Base-by-base conservation (phyloP, 2,797 vertebrate species). In the Cottoperca gobio region DNA sequence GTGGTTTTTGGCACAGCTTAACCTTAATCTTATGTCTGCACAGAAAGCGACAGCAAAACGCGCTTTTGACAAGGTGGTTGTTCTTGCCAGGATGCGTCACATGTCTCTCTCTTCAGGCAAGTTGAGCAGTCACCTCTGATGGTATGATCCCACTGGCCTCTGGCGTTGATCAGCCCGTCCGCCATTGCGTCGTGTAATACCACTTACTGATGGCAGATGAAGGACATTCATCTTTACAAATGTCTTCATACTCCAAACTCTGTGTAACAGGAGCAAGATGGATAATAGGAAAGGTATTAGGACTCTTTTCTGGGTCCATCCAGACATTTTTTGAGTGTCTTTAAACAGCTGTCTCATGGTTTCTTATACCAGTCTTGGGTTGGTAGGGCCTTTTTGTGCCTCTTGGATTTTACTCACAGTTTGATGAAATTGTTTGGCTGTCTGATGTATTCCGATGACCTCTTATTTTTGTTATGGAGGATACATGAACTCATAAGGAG, bases 11-110 rank as follows among this genome's bases (percentile, higher is more conserved):
- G 83, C 86, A 84, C 83, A 88, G 84, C 76, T 90, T 88, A 91
- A 90, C 89, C 85, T 88, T 88, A 90, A 91, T 90, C 90, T 88
- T 79, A 52, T 85, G 79, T 91, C 80, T 84, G 79, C 67, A 77
- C 77, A 71, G 76, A 72, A 64, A 87, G 78, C 69, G 50, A 86
- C 79, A 80, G 84, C 13, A n/a, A 87, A 70, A 69, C n/a, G 50
- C 19, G 6, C 33, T 76, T 79, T 73, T 86, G 85, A 92, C 78
- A 79, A 82, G 79, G 69, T 37, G 67, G 70, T 75, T 84, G 76
- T 78, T 87, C 74, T 78, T 68, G 80, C 79, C 81, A 80, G 54
- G 46, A 66, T 49, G 70, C 64, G 55, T 78, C 39, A 43, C 73
- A 79, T 55, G 3, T 53, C 33, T 79, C 50, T 79, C 68, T 61